A percentile compares a stretch with the other conserved stretches of the same genome.
These are phyloP conservation scores for Carassius gibelio DNA, from an alignment of 2,113 vertebrate species.

Conservation along the genomic window DNA sequence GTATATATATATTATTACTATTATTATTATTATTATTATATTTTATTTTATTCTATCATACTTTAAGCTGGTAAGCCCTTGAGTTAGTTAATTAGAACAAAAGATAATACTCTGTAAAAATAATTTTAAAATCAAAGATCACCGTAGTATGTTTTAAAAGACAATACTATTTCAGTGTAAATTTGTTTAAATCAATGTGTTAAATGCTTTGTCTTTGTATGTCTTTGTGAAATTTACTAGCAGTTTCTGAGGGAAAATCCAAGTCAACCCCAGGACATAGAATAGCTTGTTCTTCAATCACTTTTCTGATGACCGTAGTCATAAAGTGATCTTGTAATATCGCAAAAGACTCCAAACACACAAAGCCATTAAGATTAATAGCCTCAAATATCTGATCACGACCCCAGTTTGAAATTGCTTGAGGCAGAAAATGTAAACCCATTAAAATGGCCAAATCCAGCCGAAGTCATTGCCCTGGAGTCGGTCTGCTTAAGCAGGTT, in stretches of 20 bases:
- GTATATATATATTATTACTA: no score
- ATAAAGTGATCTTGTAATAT: neutral
- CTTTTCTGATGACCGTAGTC: slow-evolving; percentile 22
- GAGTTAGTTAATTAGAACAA: neutral
- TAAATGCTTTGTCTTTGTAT: neutral
- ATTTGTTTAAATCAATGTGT: neutral
- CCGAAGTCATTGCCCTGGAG: neutral
- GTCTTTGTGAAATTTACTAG: neutral
- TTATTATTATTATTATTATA: no score
- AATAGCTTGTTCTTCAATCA: slow-evolving; percentile 12
- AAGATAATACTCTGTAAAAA: neutral
- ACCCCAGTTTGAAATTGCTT: neutral
- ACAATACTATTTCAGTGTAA: neutral
- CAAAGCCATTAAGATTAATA: slow-evolving; percentile 48
- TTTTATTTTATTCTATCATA: no score
- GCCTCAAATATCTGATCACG: slow-evolving; percentile 24
- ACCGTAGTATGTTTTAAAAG: neutral
- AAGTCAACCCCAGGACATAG: neutral
- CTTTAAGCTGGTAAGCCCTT: neutral
- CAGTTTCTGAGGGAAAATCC: neutral
- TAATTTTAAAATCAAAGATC: neutral
- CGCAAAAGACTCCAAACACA: slow-evolving; percentile 13
- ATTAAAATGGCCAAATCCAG: neutral
- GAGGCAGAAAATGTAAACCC: slow-evolving; percentile 10
- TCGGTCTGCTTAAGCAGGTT: slow-evolving; percentile 13